Evolutionary conservation across 2,113 vertebrate species (phyloP).

Genomic region (Megaceryle maxima): DNA sequence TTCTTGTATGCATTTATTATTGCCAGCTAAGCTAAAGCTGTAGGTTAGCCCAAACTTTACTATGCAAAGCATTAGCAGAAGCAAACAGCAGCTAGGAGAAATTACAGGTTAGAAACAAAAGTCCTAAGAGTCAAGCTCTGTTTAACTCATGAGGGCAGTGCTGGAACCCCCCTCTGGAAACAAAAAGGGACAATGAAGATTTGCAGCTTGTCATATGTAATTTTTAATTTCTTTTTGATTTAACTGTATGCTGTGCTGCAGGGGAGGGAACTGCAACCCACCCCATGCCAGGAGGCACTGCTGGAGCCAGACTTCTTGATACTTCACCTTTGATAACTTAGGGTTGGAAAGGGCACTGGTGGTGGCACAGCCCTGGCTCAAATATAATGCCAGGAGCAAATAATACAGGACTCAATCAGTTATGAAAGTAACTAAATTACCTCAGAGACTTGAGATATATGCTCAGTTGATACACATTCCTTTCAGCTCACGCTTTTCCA

Average conservation of each 20-base stretch:
- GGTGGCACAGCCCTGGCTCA: not conserved
- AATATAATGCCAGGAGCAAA: not conserved
- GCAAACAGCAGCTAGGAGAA: not conserved
- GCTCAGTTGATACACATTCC: not conserved
- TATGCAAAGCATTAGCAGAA: not conserved
- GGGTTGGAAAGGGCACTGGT: not conserved
- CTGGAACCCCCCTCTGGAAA: not conserved
- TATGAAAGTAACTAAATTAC: not conserved
- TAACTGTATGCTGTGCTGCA: not conserved
- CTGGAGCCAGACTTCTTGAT: not conserved
- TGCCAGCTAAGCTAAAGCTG: not conserved
- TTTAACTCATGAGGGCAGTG: not conserved
- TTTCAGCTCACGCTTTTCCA: not conserved
- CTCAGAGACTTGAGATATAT: not conserved
- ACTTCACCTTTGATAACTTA: not conserved
- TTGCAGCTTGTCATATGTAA: not conserved
- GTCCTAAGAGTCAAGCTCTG: not conserved
- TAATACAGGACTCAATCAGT: fast-evolving
- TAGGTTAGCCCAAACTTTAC: not conserved
- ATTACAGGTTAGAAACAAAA: not conserved
- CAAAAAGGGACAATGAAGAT: not conserved
- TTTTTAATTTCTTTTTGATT: not conserved
- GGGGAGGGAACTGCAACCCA: not conserved
- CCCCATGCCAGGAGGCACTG: fast-evolving
- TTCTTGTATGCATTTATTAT: not conserved